Percentiles rank a stretch among this genome's conserved stretches.
These are phyloP conservation scores for Philonicus albiceps DNA, from an alignment of 2,888 invertebrate species.

Conservation along the genomic window DNA sequence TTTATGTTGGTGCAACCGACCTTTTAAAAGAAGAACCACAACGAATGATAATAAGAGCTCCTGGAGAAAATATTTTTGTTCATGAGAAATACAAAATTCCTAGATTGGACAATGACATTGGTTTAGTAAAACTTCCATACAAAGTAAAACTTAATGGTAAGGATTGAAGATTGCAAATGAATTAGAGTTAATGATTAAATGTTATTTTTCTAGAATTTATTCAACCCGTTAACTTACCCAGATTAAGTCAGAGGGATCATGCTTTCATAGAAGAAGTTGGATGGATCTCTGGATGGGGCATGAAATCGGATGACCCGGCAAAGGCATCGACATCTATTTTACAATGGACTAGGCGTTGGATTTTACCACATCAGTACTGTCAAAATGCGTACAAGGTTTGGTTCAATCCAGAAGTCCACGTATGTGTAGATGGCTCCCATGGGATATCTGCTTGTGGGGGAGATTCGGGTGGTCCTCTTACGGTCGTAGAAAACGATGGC, in stretches of 20 bases:
- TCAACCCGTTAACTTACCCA: not conserved
- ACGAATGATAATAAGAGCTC: not conserved
- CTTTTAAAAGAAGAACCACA: not conserved
- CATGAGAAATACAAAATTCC: not conserved
- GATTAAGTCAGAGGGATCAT: not conserved
- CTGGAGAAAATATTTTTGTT: not conserved
- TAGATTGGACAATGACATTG: not conserved
- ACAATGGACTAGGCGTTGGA: not conserved
- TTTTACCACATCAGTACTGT: not conserved
- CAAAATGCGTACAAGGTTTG: not conserved
- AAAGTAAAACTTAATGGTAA: not conserved
- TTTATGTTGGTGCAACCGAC: not conserved
- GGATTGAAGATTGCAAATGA: not conserved
- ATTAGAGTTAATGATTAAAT: not conserved
- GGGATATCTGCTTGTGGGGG: not conserved
- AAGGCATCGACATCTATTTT: not conserved
- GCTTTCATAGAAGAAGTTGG: not conserved
- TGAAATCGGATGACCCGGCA: not conserved
- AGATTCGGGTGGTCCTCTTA: not conserved
- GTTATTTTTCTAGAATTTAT: not conserved
- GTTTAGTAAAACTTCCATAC: not conserved
- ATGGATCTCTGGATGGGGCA: not conserved
- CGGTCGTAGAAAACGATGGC: not conserved
- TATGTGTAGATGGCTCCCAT: not conserved
- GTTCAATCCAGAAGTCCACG: not conserved